Conservation (phyloP, 1,140 invertebrate species). For the Chrysoperla carnea region DNA sequence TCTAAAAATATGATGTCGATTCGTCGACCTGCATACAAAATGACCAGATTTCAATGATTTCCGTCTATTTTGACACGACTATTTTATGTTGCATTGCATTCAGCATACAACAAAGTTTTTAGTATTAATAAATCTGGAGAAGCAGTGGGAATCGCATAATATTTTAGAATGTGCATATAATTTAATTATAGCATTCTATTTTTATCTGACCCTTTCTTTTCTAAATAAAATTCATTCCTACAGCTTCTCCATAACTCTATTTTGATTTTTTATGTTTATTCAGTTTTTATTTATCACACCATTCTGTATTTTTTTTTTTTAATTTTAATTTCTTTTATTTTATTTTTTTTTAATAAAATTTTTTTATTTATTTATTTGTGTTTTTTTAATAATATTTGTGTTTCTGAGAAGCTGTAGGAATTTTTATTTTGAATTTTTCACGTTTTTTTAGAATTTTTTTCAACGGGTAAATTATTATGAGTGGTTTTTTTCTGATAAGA, state of each 20-base stretch:
- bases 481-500: too few relatives aligned
- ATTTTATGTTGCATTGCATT: too few relatives aligned
- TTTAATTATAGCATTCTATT: not conserved
- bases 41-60: too few relatives aligned
- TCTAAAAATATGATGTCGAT: too few relatives aligned
- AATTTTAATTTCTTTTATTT: not conserved
- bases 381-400: constrained; percentile 4
- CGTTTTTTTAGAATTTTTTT: constrained; percentile 3
- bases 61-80: too few relatives aligned
- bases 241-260: constrained; percentile 17
- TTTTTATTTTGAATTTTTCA: not conserved
- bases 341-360: constrained; percentile 1
- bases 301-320: constrained; percentile 6
- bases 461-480: not conserved
- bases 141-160: constrained; percentile 10
- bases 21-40: too few relatives aligned
- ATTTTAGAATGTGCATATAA: not conserved
- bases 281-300: constrained; percentile 10
- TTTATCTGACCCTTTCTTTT: not conserved
- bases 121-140: constrained; percentile 7
- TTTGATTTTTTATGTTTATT: constrained; percentile 6
- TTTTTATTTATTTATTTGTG: constrained; percentile 1
- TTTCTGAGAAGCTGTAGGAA: constrained; percentile 2
- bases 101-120: too few relatives aligned
- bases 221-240: constrained; percentile 10